phyloP scores from a whole-genome alignment of 2,797 vertebrate species.

The Hyperoplus lanceolatus region DNA sequence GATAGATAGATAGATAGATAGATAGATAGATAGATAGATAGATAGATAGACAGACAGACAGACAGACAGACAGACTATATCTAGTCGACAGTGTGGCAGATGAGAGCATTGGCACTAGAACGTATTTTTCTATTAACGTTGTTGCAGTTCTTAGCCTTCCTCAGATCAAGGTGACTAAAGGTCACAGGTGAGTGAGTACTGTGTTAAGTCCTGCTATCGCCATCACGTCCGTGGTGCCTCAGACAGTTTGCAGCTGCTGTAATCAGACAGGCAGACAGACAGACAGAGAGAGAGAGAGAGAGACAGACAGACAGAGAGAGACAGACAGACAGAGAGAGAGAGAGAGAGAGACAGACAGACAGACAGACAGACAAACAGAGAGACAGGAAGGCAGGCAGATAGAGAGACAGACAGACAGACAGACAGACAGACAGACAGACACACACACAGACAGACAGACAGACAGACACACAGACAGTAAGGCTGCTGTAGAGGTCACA shows the following conservation, averaged over 20 bases:
- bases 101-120: not conserved
- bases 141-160: slow-evolving; percentile 18
- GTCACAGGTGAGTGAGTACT: slow-evolving; percentile 54
- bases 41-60: no score
- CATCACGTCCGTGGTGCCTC: slow-evolving; percentile 35
- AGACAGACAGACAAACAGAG: no score
- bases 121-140: slow-evolving; percentile 29
- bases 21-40: no score
- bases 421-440: no score
- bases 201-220: slow-evolving; percentile 44
- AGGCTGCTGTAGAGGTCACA: slow-evolving; percentile 57
- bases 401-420: no score
- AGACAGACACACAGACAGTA: not conserved
- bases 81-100: not conserved
- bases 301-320: no score
- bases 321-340: no score
- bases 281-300: no score
- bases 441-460: no score
- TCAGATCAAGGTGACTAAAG: slow-evolving; percentile 35
- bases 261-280: slow-evolving; percentile 56
- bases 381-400: no score
- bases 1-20: no score
- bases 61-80: not conserved
- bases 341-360: no score
- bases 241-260: slow-evolving; percentile 45